Conservation (phyloP, 2,113 vertebrate species). For the Colossoma macropomum region DNA sequence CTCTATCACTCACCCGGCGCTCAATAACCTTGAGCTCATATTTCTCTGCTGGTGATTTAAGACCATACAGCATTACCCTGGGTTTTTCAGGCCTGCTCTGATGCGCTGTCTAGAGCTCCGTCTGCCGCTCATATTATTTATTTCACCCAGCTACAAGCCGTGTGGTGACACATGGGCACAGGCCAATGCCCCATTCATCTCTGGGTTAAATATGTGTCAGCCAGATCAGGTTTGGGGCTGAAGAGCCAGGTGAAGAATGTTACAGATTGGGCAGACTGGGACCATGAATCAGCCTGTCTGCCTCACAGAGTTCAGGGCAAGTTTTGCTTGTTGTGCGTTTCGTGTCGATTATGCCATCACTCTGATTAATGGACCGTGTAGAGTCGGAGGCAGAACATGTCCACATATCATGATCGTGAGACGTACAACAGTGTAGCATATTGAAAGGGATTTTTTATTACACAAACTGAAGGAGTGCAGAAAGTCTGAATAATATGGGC, state of each 20-base stretch:
- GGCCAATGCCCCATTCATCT: conserved; percentile 73
- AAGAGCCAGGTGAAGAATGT: conserved; percentile 72
- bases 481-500: neutral
- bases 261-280: conserved; percentile 64
- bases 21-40: conserved; percentile 82
- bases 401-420: conserved; percentile 17
- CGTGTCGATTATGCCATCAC: conserved; percentile 30
- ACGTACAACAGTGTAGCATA: conserved; percentile 5
- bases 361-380: conserved; percentile 47
- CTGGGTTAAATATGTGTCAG: conserved; percentile 73
- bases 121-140: conserved; percentile 71
- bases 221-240: conserved; percentile 63
- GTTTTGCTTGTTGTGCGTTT: conserved; percentile 71
- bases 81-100: conserved; percentile 67
- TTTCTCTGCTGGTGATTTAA: conserved; percentile 79
- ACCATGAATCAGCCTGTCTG: conserved; percentile 57
- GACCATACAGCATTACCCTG: conserved; percentile 73
- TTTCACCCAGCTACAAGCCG: conserved; percentile 60
- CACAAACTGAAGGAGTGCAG: conserved; percentile 13
- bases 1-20: conserved; percentile 71
- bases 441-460: conserved; percentile 37
- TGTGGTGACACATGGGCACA: conserved; percentile 68
- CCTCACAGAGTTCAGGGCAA: conserved; percentile 34
- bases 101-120: conserved; percentile 65
- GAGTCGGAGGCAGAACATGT: conserved; percentile 21